Conservation (phyloP, 2,888 invertebrate species). For the Sturmia bella region DNA sequence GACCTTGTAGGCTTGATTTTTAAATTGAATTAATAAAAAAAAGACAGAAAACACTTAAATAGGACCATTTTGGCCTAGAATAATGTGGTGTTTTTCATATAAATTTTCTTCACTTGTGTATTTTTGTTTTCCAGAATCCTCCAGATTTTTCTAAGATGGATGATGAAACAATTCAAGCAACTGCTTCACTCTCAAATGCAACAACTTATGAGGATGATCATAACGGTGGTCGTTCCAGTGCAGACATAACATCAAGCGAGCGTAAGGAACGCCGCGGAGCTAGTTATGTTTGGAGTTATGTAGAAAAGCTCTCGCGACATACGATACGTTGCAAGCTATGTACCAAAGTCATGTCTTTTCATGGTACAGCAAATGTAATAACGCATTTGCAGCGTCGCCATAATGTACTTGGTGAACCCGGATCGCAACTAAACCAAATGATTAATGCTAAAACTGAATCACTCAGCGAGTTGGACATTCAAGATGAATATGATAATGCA, state of each 20-base stretch:
- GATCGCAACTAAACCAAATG: constrained; percentile 54
- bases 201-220: constrained; percentile 55
- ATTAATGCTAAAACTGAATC: constrained; percentile 61
- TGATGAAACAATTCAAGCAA: constrained; percentile 67
- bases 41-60: too few relatives aligned
- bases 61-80: too few relatives aligned
- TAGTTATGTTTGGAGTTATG: constrained; percentile 77
- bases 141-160: constrained; percentile 52
- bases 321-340: constrained; percentile 75
- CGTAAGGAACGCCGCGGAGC: constrained; percentile 74
- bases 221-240: constrained; percentile 54
- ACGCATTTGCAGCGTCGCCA: constrained; percentile 76
- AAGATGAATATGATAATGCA: constrained; percentile 45
- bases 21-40: too few relatives aligned
- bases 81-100: not conserved
- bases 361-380: constrained; percentile 77
- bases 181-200: constrained; percentile 58
- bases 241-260: constrained; percentile 48
- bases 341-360: constrained; percentile 75
- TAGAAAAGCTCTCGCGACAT: constrained; percentile 74
- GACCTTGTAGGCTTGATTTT: too few relatives aligned
- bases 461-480: constrained; percentile 36
- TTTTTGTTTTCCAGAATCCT: constrained; percentile 21
- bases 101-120: not conserved
- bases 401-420: constrained; percentile 72